Conservation (phyloP, 2,797 vertebrate genomes). For the Remorina albescens region DNA sequence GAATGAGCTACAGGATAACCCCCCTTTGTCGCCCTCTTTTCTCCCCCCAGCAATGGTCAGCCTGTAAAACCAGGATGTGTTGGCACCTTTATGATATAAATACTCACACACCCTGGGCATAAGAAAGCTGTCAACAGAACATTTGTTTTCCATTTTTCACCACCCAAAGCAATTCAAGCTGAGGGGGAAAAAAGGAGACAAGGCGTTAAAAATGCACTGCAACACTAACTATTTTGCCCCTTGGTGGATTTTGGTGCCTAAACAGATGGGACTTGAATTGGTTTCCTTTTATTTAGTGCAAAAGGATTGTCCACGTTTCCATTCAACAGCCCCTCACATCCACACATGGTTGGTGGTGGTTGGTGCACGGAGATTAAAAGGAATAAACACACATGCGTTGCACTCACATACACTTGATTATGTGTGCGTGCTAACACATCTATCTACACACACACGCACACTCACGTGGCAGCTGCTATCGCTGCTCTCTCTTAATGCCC, state of each 20-base stretch:
- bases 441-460: neutral
- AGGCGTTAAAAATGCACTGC: constrained; percentile 83
- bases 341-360: constrained; percentile 56
- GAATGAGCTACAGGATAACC: constrained; percentile 73
- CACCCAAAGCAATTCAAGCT: constrained; percentile 91
- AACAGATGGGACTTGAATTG: constrained; percentile 84
- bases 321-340: constrained; percentile 72
- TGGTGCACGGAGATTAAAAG: constrained; percentile 46
- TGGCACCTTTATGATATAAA: constrained; percentile 89
- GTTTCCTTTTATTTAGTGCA: constrained; percentile 73
- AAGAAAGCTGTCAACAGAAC: constrained; percentile 96
- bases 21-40: constrained; percentile 32
- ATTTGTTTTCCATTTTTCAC: constrained; percentile 99
- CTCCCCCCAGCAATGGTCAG: constrained; percentile 75
- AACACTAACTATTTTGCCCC: constrained; percentile 86
- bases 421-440: constrained; percentile 16
- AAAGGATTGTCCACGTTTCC: constrained; percentile 57
- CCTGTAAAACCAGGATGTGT: constrained; percentile 83
- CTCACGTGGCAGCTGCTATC: constrained; percentile 27
- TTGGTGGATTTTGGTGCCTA: constrained; percentile 80
- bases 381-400: constrained; percentile 21
- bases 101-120: constrained; percentile 94
- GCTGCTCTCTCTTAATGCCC: constrained; percentile 16
- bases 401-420: constrained; percentile 27
- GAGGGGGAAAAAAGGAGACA: constrained; percentile 80